Evolutionary conservation across 1,140 invertebrate species (phyloP).

Genomic region (Magallana ariakensis): DNA sequence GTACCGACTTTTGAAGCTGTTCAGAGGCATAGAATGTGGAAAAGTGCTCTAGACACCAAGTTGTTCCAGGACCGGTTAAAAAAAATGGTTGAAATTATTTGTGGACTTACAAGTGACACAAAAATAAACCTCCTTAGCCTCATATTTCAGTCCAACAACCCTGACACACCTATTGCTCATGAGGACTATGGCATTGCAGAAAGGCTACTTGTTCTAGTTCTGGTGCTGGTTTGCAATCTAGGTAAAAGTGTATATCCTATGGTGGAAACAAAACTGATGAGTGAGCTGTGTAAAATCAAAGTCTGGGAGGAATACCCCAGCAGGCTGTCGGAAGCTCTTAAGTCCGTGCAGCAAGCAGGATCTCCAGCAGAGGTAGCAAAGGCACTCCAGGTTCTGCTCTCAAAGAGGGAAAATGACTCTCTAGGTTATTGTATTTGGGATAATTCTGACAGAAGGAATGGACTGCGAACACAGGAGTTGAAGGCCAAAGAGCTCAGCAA

Average conservation of each 20-base stretch:
- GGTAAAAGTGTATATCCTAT: slow-evolving; percentile 52
- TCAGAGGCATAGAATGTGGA: slow-evolving; percentile 32
- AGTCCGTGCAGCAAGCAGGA: slow-evolving; percentile 50
- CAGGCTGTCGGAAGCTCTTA: slow-evolving; percentile 43
- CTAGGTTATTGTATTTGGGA: slow-evolving; percentile 58
- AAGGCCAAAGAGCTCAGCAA: neutral
- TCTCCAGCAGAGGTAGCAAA: slow-evolving; percentile 57
- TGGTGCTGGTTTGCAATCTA: slow-evolving; percentile 66
- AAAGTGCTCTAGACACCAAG: neutral
- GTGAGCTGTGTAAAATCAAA: slow-evolving; percentile 51
- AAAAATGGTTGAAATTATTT: slow-evolving; percentile 31
- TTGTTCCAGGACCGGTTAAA: slow-evolving; percentile 26
- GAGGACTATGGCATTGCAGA: slow-evolving; percentile 59
- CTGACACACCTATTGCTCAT: slow-evolving; percentile 47
- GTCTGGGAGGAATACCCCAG: slow-evolving; percentile 45
- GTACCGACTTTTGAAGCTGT: slow-evolving; percentile 55
- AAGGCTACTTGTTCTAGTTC: slow-evolving; percentile 60
- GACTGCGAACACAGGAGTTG: neutral
- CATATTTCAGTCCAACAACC: slow-evolving; percentile 20
- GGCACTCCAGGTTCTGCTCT: slow-evolving; percentile 51
- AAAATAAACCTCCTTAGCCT: slow-evolving; percentile 33
- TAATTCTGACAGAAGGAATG: slow-evolving; percentile 14
- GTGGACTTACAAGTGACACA: neutral
- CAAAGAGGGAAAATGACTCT: slow-evolving; percentile 54
- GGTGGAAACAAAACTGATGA: slow-evolving; percentile 56